Conservation (phyloP, 2,888 invertebrate genomes). For the Metacarcinus magister region DNA sequence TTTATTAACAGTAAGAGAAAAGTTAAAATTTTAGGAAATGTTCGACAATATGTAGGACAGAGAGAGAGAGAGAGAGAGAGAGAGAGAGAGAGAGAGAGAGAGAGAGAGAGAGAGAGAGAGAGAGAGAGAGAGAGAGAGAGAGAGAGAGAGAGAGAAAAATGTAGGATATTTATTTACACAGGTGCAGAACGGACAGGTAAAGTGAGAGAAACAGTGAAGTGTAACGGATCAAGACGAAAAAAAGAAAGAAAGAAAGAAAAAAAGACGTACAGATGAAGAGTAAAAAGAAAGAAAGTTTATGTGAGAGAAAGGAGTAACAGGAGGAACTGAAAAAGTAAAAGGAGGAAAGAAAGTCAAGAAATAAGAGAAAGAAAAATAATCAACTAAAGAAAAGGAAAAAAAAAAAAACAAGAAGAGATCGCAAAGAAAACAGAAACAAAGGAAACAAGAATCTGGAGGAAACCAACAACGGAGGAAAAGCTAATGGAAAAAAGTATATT, state of each 20-base stretch:
- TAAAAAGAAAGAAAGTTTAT: background rate
- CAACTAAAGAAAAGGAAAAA: background rate
- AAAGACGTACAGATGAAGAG: background rate
- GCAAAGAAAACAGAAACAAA: background rate
- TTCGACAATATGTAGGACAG: too few species aligned
- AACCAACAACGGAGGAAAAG: background rate
- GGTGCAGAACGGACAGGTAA: too few species aligned
- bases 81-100: slow-evolving; percentile 63
- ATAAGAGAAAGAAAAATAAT: background rate
- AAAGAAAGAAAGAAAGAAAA: background rate
- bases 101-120: slow-evolving; percentile 38
- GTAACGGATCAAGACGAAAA: background rate
- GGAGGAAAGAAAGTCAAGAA: background rate
- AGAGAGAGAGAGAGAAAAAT: background rate
- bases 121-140: slow-evolving; percentile 49
- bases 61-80: background rate
- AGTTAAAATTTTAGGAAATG: too few species aligned
- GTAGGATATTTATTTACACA: too few species aligned
- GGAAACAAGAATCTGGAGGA: background rate
- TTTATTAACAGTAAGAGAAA: too few species aligned
- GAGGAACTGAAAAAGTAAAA: background rate
- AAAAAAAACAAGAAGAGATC: background rate
- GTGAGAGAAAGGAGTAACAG: background rate
- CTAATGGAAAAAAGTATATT: background rate
- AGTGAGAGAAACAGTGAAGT: too few species aligned